Evolutionary conservation across 1,140 invertebrate species (phyloP).

Genomic region (Drosophila nigrodunni): DNA sequence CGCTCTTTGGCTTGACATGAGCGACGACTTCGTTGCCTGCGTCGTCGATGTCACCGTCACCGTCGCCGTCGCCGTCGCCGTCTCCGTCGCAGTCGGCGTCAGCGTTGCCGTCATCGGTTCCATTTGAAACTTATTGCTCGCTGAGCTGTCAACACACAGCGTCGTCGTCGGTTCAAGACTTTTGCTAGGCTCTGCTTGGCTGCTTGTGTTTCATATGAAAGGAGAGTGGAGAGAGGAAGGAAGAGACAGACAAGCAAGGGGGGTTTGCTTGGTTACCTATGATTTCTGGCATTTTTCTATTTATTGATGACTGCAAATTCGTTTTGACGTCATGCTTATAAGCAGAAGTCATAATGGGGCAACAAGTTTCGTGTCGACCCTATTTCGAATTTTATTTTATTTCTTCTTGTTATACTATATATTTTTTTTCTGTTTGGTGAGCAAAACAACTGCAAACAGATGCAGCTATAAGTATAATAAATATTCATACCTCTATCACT

Average conservation of each 20-base stretch:
- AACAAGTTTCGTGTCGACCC: slow-evolving; percentile 51
- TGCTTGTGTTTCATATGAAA: too few relatives aligned
- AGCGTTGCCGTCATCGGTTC: slow-evolving; percentile 51
- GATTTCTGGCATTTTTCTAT: slow-evolving; percentile 57
- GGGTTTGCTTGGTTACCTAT: background rate
- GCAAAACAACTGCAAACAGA: slow-evolving; percentile 6
- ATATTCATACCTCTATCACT: slow-evolving; percentile 1
- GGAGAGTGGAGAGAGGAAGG: too few relatives aligned
- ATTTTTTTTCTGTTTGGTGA: slow-evolving; percentile 2
- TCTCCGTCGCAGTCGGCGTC: slow-evolving; percentile 50
- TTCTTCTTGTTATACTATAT: too few relatives aligned
- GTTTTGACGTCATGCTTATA: slow-evolving; percentile 48
- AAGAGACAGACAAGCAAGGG: background rate
- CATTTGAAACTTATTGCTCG: slow-evolving; percentile 77
- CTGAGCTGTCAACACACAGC: slow-evolving; percentile 53
- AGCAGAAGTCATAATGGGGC: slow-evolving; percentile 27
- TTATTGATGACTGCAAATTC: slow-evolving; percentile 51
- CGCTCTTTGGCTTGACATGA: slow-evolving; percentile 62
- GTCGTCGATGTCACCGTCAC: slow-evolving; percentile 28
- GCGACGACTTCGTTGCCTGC: slow-evolving; percentile 52
- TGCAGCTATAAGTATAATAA: slow-evolving; percentile 10
- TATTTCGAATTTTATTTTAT: slow-evolving; percentile 20
- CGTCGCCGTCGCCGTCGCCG: slow-evolving; percentile 55
- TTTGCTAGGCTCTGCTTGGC: background rate
- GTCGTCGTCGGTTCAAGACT: slow-evolving; percentile 49